phyloP scores from a whole-genome alignment of 2,888 invertebrate genomes.

The Protonemura montana region DNA sequence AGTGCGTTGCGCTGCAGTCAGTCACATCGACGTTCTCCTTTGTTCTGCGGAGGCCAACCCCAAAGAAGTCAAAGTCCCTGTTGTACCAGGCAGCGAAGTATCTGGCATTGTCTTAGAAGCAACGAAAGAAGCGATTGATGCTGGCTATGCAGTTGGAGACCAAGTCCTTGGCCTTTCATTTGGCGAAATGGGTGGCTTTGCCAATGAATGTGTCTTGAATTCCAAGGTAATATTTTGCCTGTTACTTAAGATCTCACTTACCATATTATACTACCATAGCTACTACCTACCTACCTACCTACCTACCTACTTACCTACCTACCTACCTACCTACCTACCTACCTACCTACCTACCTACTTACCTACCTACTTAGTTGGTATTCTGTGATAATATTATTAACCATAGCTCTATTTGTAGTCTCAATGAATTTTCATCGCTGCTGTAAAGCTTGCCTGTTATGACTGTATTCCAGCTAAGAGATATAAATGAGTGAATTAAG shows the following conservation, averaged over 20 bases:
- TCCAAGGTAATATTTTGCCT: conserved; percentile 51
- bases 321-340: too few species aligned
- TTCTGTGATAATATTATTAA: too few species aligned
- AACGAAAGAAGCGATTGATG: conserved; percentile 60
- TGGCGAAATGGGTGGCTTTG: conserved; percentile 66
- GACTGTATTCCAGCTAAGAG: too few species aligned
- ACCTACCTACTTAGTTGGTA: too few species aligned
- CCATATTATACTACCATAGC: background rate
- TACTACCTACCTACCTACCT: conserved; percentile 1
- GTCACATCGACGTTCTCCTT: conserved; percentile 67
- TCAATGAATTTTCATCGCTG: too few species aligned
- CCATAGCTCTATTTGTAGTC: too few species aligned
- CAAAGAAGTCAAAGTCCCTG: conserved; percentile 62
- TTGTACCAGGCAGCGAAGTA: conserved; percentile 71
- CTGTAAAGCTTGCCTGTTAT: too few species aligned
- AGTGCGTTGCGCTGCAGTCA: conserved; percentile 71
- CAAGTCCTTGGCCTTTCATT: conserved; percentile 67
- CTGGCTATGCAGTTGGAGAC: conserved; percentile 64
- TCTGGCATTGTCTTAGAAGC: conserved; percentile 68
- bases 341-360: too few species aligned
- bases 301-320: too few species aligned
- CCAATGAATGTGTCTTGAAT: conserved; percentile 66
- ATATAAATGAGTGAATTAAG: too few species aligned
- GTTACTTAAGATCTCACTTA: too few species aligned
- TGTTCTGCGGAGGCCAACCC: conserved; percentile 62